A percentile compares a stretch with the other conserved stretches of the same genome.
Conservation (phyloP, 1,140 invertebrate genomes). For the Megalopta genalis region DNA sequence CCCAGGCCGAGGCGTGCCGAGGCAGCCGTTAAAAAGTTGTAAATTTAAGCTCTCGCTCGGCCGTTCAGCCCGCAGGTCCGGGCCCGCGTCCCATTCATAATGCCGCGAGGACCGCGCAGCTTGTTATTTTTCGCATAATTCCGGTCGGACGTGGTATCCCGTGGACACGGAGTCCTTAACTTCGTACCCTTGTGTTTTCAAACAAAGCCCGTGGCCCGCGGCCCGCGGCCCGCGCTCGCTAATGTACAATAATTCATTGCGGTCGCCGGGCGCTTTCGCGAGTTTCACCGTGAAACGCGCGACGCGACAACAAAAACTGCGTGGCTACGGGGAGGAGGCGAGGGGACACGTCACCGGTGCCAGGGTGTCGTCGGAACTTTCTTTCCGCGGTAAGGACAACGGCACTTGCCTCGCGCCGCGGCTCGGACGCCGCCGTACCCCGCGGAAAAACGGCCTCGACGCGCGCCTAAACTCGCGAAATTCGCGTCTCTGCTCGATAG, state of each 20-base stretch:
- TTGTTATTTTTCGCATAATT: constrained; percentile 32
- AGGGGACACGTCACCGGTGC: neutral
- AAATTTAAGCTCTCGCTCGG: neutral
- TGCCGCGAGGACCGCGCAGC: neutral
- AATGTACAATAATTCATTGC: constrained; percentile 62
- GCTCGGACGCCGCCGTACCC: neutral
- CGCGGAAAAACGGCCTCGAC: neutral
- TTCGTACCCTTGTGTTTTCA: neutral
- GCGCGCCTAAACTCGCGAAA: too few relatives aligned
- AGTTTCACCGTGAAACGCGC: constrained; percentile 45
- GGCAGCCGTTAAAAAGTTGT: neutral
- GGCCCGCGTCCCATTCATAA: neutral
- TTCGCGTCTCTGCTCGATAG: too few relatives aligned
- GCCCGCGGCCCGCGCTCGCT: constrained; percentile 26
- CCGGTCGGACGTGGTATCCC: constrained; percentile 1
- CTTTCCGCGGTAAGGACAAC: constrained; percentile 7
- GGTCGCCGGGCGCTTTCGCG: constrained; percentile 22
- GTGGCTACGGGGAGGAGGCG: constrained; percentile 1
- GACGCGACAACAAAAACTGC: constrained; percentile 48
- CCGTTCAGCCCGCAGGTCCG: neutral
- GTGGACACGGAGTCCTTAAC: constrained; percentile 18
- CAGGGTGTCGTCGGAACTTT: constrained; percentile 39
- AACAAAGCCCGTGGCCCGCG: constrained; percentile 28
- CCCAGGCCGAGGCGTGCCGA: too few relatives aligned
- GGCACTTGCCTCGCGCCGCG: constrained; percentile 14